These are phyloP conservation scores for Stigmatopora nigra DNA, from an alignment of 2,113 vertebrate species.

Conservation along the genomic window DNA sequence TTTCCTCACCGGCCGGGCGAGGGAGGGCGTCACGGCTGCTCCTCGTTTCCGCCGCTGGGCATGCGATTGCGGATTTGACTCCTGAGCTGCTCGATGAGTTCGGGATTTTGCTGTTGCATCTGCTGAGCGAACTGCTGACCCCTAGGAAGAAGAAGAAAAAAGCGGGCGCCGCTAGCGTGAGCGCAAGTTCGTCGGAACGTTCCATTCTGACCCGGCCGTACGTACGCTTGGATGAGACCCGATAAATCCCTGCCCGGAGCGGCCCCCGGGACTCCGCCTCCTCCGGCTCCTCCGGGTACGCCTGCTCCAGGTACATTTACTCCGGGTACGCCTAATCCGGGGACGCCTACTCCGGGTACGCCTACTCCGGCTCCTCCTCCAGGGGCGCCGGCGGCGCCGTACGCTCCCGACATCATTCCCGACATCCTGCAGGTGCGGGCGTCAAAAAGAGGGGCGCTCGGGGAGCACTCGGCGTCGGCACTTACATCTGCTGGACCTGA, in stretches of 20 bases:
- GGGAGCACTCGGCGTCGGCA: constrained; percentile 55
- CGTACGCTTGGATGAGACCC: constrained; percentile 93
- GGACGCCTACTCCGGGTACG: constrained; percentile 27
- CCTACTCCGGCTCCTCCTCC: not conserved
- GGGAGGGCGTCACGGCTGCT: constrained; percentile 70
- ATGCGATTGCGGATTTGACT: constrained; percentile 87
- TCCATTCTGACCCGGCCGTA: constrained; percentile 21
- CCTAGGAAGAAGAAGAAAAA: constrained; percentile 46
- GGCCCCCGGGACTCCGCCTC: constrained; percentile 28
- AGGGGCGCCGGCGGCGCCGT: constrained; percentile 47
- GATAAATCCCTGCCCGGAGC: constrained; percentile 78
- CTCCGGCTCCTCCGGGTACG: constrained; percentile 20
- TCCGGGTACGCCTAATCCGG: constrained; percentile 30
- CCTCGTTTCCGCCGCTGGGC: constrained; percentile 85
- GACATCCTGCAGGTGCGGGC: constrained; percentile 77
- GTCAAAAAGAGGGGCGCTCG: not conserved
- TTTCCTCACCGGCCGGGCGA: too few species aligned
- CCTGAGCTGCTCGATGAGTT: constrained; percentile 89
- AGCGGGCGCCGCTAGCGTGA: too few species aligned
- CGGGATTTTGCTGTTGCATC: constrained; percentile 96
- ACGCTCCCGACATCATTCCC: constrained; percentile 87
- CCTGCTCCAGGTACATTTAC: constrained; percentile 3
- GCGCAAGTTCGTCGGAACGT: too few species aligned
- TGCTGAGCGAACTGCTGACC: constrained; percentile 95
- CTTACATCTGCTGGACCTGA: constrained; percentile 93